Evolutionary conservation across 2,113 vertebrate species (phyloP), one percentile per base, ranked within the genome.

Genomic region (Gnathonemus longibarbis): DNA sequence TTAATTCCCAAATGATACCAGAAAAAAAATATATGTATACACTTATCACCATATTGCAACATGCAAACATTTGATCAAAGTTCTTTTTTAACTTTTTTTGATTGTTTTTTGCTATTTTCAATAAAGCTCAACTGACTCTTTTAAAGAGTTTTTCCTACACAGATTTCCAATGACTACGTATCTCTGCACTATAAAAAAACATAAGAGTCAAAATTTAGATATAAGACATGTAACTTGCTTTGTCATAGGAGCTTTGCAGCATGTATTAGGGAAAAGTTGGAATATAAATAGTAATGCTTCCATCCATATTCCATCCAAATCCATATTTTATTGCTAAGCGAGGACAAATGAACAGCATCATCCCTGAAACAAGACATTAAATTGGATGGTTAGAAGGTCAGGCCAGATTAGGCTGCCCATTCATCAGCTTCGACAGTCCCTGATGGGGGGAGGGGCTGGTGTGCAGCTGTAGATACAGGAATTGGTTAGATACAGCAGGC

Each of bases 361-460:
- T 87, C 50, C 85, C 85, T 56, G 85, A 27, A 56, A 52, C 49
- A 87, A 53, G 50, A 53, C 50, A 56, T 87, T 52, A 56, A 87
- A 87, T 87, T 87, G 49, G 85, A 87, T 56, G 85, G 50, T 87
- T 87, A 87, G 85, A 56, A 53, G 85, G 85, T 87, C 85, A 87
- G 85, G 27, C 24, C 85, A 19, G 50, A 87, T 56, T 87, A 87
- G 5, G n/a, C 48, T 19, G 85, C 27, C 48, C 50, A 56, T 87
- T 53, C 31, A 56, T 56, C 50, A 87, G 17, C 49, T 53, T 87
- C 50, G 35, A 35, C 85, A 50, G 21, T 35, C 49, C 27, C 31
- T 35, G 50, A 15, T 31, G 85, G 17, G 42, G 21, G 21, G 42
- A n/a, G 42, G 83, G 17, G 80, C 8, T 39, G 50, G 5, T 27